phyloP scores from a whole-genome alignment of 2,113 vertebrate genomes.

The Ciconia boyciana region DNA sequence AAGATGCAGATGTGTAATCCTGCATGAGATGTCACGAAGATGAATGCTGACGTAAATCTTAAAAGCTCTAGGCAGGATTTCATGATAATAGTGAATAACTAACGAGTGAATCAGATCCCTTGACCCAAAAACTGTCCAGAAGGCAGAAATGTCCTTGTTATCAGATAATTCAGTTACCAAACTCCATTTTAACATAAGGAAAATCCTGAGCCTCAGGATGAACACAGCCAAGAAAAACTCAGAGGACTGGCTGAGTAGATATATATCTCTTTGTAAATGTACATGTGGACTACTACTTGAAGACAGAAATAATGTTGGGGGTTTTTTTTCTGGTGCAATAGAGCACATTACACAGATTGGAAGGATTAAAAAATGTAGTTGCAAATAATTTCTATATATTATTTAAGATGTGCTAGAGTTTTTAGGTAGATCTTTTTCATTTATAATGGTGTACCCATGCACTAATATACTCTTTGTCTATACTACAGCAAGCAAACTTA shows the following conservation, averaged over 20 bases:
- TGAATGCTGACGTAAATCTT: constrained; percentile 34
- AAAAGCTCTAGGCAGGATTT: constrained; percentile 40
- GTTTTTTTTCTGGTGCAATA: background rate
- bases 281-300: background rate
- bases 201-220: background rate
- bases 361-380: background rate
- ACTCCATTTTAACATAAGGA: background rate
- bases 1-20: background rate
- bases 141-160: constrained; percentile 35
- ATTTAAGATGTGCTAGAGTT: background rate
- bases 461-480: background rate
- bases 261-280: background rate
- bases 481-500: background rate
- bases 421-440: background rate
- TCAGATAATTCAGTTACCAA: background rate
- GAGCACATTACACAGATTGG: background rate
- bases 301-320: background rate
- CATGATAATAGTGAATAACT: constrained; percentile 16
- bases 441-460: background rate
- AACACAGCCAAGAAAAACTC: background rate
- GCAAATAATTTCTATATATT: background rate
- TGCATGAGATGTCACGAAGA: background rate
- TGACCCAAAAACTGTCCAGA: constrained; percentile 17
- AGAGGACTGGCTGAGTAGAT: background rate
- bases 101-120: background rate